phyloP scores from a whole-genome alignment of 1,140 invertebrate species.

The Tenebrio molitor region DNA sequence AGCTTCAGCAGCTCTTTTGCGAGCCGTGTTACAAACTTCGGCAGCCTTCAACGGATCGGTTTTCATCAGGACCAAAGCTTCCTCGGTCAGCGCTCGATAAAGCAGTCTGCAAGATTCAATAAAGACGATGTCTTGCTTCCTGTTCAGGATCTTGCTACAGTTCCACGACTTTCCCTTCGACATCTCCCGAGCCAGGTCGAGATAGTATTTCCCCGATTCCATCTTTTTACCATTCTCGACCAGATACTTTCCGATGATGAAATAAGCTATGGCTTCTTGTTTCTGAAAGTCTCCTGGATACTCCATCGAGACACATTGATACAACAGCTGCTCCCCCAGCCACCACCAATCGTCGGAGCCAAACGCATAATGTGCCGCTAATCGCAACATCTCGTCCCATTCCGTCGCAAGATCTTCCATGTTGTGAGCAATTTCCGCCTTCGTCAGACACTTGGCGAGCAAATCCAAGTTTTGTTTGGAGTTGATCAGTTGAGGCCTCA shows the following conservation, averaged over 20 bases:
- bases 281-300: constrained; percentile 66
- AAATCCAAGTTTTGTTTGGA: constrained; percentile 66
- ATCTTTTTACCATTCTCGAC: constrained; percentile 69
- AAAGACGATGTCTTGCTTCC: constrained; percentile 64
- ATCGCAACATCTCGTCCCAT: constrained; percentile 65
- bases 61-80: constrained; percentile 62
- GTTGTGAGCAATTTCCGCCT: constrained; percentile 65
- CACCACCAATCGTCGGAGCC: constrained; percentile 71
- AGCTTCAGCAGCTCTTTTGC: constrained; percentile 69
- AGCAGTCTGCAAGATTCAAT: constrained; percentile 67
- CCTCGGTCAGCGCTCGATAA: constrained; percentile 66
- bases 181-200: constrained; percentile 59
- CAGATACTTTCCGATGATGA: constrained; percentile 70
- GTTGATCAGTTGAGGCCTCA: constrained; percentile 64
- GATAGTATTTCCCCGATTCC: constrained; percentile 57
- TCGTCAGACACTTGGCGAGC: constrained; percentile 65
- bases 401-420: constrained; percentile 66
- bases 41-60: constrained; percentile 66
- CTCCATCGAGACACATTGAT: constrained; percentile 66
- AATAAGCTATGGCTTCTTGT: constrained; percentile 68
- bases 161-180: constrained; percentile 65
- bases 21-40: constrained; percentile 67
- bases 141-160: constrained; percentile 51
- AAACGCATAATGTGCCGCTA: constrained; percentile 68
- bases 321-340: constrained; percentile 71